phyloP scores from a whole-genome alignment of 2,888 invertebrate genomes.

The Sphecodes monilicornis region DNA sequence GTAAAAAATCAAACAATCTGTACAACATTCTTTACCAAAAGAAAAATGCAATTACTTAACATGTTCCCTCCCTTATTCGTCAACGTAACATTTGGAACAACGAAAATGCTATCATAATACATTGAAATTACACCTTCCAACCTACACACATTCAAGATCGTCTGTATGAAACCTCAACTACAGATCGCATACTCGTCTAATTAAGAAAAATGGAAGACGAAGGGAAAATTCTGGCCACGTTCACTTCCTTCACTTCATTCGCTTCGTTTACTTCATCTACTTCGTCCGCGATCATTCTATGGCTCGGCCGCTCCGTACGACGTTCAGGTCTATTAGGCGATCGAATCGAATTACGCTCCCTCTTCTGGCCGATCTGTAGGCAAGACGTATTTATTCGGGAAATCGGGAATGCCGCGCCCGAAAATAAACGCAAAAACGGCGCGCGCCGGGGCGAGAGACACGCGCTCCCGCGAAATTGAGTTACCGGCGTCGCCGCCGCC shows the following conservation, averaged over 20 bases:
- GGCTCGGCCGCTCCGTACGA: not conserved
- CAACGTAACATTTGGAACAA: too few species aligned
- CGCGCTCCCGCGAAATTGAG: constrained; percentile 49
- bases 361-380: constrained; percentile 17
- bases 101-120: too few species aligned
- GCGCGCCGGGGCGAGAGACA: not conserved
- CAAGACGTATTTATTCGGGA: constrained; percentile 43
- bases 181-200: not conserved
- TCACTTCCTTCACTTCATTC: not conserved
- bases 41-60: too few species aligned
- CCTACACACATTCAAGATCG: not conserved
- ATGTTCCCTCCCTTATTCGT: too few species aligned
- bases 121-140: too few species aligned
- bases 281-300: not conserved
- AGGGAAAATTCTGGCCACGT: not conserved
- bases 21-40: too few species aligned
- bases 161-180: not conserved
- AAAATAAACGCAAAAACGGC: constrained; percentile 56
- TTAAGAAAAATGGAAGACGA: not conserved
- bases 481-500: constrained; percentile 50
- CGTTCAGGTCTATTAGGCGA: not conserved
- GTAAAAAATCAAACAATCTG: too few species aligned
- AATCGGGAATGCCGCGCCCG: constrained; percentile 32
- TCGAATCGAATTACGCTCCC: constrained; percentile 45
- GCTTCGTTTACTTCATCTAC: not conserved